Percentiles rank a stretch among this genome's conserved stretches.
phyloP scores from a whole-genome alignment of 2,888 invertebrate genomes.

The Himalopsyche kuldschensis region DNA sequence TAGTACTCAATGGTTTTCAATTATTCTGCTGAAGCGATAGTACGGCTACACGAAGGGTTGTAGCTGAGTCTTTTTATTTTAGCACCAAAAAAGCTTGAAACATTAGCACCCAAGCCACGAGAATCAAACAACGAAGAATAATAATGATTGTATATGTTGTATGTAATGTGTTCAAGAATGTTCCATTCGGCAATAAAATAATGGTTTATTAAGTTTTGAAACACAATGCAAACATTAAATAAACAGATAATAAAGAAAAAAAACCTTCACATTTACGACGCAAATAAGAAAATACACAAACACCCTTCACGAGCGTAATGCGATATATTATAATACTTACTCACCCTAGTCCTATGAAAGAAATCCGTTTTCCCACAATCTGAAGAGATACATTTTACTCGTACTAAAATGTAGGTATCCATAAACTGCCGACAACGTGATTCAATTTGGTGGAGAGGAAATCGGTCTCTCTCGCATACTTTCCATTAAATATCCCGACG shows the following conservation, averaged over 20 bases:
- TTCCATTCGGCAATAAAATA: too few relatives aligned
- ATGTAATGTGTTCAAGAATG: too few relatives aligned
- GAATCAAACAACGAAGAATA: too few relatives aligned
- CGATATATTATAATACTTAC: background rate
- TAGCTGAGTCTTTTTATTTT: too few relatives aligned
- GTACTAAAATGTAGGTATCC: background rate
- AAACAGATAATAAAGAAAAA: background rate
- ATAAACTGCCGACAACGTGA: conserved; percentile 1
- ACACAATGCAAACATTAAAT: background rate
- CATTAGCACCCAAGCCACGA: too few relatives aligned
- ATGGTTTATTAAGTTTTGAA: background rate
- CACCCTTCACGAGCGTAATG: background rate
- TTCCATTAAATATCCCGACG: background rate
- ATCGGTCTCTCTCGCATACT: background rate
- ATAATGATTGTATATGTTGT: too few relatives aligned
- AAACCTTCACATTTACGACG: background rate
- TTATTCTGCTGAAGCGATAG: too few relatives aligned
- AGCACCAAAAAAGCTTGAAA: too few relatives aligned
- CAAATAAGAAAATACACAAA: background rate
- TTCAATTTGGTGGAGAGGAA: conserved; percentile 8
- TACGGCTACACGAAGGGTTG: too few relatives aligned
- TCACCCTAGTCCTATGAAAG: background rate
- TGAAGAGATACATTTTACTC: background rate
- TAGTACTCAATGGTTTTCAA: too few relatives aligned
- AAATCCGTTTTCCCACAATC: background rate